phyloP scores from a whole-genome alignment of 2,113 vertebrate species.

The Arvicanthis niloticus region DNA sequence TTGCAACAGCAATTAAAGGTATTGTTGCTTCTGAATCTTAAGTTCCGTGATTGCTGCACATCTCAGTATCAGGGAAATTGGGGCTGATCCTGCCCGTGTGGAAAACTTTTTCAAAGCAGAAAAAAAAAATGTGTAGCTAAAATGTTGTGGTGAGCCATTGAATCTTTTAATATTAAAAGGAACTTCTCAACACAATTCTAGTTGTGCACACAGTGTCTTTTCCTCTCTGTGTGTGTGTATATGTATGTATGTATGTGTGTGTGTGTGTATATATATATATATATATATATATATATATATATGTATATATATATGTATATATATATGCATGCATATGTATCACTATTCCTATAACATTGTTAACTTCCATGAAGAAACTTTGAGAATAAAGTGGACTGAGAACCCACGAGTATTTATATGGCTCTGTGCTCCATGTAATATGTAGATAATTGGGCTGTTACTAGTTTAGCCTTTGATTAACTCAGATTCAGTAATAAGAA shows the following conservation, averaged over 20 bases:
- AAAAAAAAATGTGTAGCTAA: slow-evolving; percentile 32
- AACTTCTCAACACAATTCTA: not conserved
- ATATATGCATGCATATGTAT: not conserved
- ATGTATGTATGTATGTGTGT: no score
- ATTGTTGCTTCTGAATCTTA: slow-evolving; percentile 58
- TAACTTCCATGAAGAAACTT: slow-evolving; percentile 36
- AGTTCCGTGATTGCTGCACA: not conserved
- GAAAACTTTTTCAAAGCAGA: not conserved
- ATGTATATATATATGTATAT: no score
- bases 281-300: no score
- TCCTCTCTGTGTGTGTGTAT: not conserved
- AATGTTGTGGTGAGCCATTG: slow-evolving; percentile 20
- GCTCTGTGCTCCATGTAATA: not conserved
- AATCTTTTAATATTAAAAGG: slow-evolving; percentile 22
- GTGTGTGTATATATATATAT: no score
- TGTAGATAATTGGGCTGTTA: not conserved
- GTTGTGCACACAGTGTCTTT: not conserved
- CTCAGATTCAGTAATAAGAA: not conserved
- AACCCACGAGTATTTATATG: not conserved
- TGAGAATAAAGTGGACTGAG: not conserved
- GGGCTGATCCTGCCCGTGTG: not conserved
- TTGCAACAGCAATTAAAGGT: slow-evolving; percentile 99
- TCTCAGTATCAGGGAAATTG: not conserved
- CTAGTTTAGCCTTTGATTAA: slow-evolving; percentile 23
- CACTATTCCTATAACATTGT: not conserved